These are phyloP conservation scores for Drosophila paulistorum DNA, from an alignment of 1,140 invertebrate genomes.

Conservation along the genomic window DNA sequence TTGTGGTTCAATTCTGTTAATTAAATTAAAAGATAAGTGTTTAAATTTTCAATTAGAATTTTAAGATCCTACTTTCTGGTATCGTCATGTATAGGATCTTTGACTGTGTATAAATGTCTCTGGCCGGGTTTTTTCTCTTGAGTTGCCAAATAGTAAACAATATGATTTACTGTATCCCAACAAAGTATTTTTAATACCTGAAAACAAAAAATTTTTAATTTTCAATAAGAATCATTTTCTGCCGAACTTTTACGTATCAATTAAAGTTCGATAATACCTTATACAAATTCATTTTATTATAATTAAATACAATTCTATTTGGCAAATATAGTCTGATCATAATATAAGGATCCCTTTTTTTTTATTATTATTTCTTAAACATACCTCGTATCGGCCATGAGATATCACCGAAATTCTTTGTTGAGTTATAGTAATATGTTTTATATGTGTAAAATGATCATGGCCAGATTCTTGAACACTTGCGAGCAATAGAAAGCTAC, in stretches of 20 bases:
- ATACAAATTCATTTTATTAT: too few relatives aligned
- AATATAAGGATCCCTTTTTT: too few relatives aligned
- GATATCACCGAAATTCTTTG: conserved; percentile 93
- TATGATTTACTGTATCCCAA: conserved; percentile 92
- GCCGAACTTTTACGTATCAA: too few relatives aligned
- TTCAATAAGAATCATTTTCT: neutral
- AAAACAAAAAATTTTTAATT: neutral
- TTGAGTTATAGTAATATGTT: conserved; percentile 91
- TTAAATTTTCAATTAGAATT: neutral
- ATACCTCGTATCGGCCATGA: conserved; percentile 93
- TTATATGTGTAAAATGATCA: conserved; percentile 94
- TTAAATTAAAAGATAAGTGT: neutral
- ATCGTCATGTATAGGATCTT: conserved; percentile 88
- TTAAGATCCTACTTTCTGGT: conserved; percentile 84
- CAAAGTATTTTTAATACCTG: conserved; percentile 90
- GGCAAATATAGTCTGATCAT: too few relatives aligned
- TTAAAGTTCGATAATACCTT: too few relatives aligned
- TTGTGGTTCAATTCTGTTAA: conserved; percentile 86
- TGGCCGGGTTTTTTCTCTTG: conserved; percentile 92
- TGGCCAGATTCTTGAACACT: conserved; percentile 91
- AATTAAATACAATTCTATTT: too few relatives aligned
- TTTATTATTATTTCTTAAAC: neutral
- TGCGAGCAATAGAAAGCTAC: conserved; percentile 92
- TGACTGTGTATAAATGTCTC: conserved; percentile 92
- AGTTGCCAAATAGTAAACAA: conserved; percentile 93